Percentiles rank a stretch among this genome's conserved stretches.
phyloP scores from a whole-genome alignment of 2,113 vertebrate genomes.

The Xenopus tropicalis region DNA sequence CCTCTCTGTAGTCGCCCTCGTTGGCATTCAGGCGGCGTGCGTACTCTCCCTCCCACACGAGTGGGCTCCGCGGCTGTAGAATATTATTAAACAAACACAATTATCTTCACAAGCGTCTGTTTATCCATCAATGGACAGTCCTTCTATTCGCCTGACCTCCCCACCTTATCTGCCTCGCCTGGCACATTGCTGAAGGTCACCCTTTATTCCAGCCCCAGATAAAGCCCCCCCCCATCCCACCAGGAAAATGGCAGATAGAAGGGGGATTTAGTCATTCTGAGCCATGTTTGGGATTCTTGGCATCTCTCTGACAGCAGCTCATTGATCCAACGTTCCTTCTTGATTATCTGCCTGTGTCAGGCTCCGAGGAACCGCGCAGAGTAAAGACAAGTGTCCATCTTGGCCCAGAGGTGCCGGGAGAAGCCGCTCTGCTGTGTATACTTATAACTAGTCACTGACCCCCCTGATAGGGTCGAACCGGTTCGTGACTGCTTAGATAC shows the following conservation, averaged over 20 bases:
- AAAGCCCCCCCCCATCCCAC: not conserved
- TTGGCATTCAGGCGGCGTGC: too few relatives aligned
- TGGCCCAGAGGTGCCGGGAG: not conserved
- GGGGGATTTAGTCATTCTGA: constrained; percentile 3
- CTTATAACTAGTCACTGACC: too few relatives aligned
- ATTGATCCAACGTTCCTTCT: not conserved
- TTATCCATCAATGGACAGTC: too few relatives aligned
- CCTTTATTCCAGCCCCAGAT: not conserved
- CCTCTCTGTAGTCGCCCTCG: too few relatives aligned
- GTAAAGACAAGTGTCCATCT: not conserved
- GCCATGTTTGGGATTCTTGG: not conserved
- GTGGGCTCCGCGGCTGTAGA: too few relatives aligned
- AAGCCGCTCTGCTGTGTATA: too few relatives aligned
- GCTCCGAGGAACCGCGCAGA: not conserved
- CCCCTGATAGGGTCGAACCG: too few relatives aligned
- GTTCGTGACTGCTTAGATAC: not conserved
- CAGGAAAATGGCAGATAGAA: not conserved
- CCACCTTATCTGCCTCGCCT: not conserved
- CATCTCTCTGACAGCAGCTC: not conserved
- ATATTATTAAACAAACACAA: too few relatives aligned
- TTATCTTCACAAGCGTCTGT: too few relatives aligned
- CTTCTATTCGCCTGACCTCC: not conserved
- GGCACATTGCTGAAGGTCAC: not conserved
- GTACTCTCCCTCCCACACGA: too few relatives aligned
- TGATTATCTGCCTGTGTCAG: not conserved